Base-by-base conservation (phyloP, 1,140 invertebrate species). In the Drosophila nikananu region DNA sequence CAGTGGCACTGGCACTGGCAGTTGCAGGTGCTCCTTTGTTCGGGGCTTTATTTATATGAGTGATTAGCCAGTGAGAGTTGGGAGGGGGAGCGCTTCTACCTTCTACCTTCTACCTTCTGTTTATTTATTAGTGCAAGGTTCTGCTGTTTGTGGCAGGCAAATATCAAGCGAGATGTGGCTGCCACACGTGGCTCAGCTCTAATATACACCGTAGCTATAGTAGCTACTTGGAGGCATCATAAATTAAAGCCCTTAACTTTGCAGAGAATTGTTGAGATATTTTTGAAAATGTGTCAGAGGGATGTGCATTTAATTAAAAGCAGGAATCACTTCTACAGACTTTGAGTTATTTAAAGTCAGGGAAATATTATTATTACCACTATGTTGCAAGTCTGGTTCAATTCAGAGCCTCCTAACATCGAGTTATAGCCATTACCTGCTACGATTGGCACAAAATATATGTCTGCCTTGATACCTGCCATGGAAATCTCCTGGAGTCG, bases 41-140 rank as follows among this genome's bases (percentile, higher is more conserved):
- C 57, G 49, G 23, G 60, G 70, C 77, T 89, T 84, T 87, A 87
- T 87, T 87, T 87, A 87, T 87, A 87, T 87, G 84, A 87, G 86
- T 87, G 84, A 87, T 87, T 87, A 90, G 84, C 81, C 84, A 75
- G 67, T 86, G 82, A 60, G 46, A 59, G 60, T 54, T 39, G 32
- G 41, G 42, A 32, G 63, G 9, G 3, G 30, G 8, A 30, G 30
- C 8, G 30, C 7, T 30, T 30, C 30, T 9, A 9, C 30, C 30
- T 30, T 8, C 23, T 25, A 2, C 23, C 23, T 25, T 25, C 27
- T 1, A 30, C n/a, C 4, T 32, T 48, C 52, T 87, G 83, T 89
- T 89, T 87, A 89, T 89, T 89, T 89, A 87, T 87, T 84, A 89
- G 80, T 67, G 64, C 80, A 64, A 86, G 76, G 67, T 87, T 55